A percentile compares a stretch with the other conserved stretches of the same genome.
Conservation (phyloP, 64 coral and sea anemone genomes). For the Hydrozoanthus tunicans region DNA sequence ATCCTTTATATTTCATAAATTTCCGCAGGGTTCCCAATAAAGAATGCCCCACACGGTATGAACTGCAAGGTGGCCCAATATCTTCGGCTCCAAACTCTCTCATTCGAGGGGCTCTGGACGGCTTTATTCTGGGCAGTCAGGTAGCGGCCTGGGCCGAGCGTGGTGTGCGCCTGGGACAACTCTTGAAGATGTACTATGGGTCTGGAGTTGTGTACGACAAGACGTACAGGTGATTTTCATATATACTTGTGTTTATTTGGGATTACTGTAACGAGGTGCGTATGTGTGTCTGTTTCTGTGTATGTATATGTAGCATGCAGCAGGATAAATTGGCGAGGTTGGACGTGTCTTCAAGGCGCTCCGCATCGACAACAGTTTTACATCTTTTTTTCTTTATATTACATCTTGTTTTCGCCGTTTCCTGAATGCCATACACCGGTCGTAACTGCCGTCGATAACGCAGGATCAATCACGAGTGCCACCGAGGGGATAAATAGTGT, state of each 20-base stretch:
- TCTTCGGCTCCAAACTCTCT: conserved; percentile 41
- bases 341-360: too few species aligned
- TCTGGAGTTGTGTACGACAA: conserved; percentile 54
- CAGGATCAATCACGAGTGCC: too few species aligned
- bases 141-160: conserved; percentile 40
- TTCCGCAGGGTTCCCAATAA: not conserved
- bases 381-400: too few species aligned
- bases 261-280: too few species aligned
- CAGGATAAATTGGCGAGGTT: too few species aligned
- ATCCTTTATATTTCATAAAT: not conserved
- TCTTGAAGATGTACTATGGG: conserved; percentile 86
- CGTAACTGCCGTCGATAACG: too few species aligned
- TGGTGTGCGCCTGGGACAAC: conserved; percentile 82
- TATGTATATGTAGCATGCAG: too few species aligned
- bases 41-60: not conserved
- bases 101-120: conserved; percentile 76
- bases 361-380: too few species aligned
- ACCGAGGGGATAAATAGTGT: too few species aligned
- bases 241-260: not conserved
- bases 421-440: too few species aligned
- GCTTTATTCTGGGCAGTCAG: conserved; percentile 64
- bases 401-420: too few species aligned
- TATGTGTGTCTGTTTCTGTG: too few species aligned
- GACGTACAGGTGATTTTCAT: conserved; percentile 8
- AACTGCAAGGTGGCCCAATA: not conserved